Conservation (phyloP, 2,797 vertebrate genomes). For the Cynodonichthys magdalenae region DNA sequence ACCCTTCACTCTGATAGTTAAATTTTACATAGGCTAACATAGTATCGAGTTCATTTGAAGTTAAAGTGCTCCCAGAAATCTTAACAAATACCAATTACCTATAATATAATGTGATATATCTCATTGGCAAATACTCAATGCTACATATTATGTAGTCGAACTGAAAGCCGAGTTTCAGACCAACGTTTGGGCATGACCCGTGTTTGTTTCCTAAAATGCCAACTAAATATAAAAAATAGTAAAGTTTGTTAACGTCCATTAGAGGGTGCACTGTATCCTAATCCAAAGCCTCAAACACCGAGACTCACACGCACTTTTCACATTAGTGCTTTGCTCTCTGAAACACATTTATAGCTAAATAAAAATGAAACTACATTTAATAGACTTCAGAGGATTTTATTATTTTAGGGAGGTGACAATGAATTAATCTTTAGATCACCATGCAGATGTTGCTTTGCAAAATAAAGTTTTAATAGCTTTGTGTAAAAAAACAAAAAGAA, state of each 20-base stretch:
- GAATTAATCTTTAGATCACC: background rate
- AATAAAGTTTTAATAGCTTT: background rate
- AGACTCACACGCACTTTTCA: background rate
- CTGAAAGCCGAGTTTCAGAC: too few relatives aligned
- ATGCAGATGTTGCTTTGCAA: background rate
- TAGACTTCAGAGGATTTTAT: background rate
- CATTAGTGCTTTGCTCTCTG: background rate
- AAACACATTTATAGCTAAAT: background rate
- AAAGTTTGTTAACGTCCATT: slow-evolving; percentile 16
- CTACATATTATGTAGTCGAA: too few relatives aligned
- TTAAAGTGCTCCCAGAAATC: background rate
- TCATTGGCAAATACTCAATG: too few relatives aligned
- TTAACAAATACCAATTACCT: too few relatives aligned
- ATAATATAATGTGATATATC: too few relatives aligned
- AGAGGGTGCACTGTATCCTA: slow-evolving; percentile 21
- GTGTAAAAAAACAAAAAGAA: background rate
- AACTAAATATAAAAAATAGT: background rate
- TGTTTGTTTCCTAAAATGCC: background rate
- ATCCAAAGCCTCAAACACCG: slow-evolving; percentile 2
- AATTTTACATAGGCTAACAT: too few relatives aligned
- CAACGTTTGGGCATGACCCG: background rate
- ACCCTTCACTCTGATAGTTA: background rate
- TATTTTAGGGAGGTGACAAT: background rate
- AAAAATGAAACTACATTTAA: background rate
- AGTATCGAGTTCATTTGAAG: background rate